phyloP scores from a whole-genome alignment of 2,797 vertebrate genomes.

The Heterohyrax brucei region DNA sequence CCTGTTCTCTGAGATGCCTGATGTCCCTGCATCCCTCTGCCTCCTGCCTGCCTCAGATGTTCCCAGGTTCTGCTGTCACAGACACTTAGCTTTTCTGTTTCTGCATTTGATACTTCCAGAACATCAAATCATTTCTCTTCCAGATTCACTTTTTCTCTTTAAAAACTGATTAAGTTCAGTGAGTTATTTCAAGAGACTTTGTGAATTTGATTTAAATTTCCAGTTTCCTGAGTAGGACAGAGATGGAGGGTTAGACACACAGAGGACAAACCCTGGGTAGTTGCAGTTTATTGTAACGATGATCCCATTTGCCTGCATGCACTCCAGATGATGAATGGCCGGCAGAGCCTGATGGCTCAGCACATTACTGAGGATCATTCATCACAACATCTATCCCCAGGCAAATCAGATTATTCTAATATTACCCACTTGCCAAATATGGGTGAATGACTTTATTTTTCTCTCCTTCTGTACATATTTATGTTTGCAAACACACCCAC shows the following conservation, averaged over 20 bases:
- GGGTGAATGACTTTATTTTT: not conserved
- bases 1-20: accelerated
- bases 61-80: not conserved
- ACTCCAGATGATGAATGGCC: constrained; percentile 89
- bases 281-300: constrained; percentile 89
- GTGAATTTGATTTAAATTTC: constrained; percentile 77
- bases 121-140: constrained; percentile 50
- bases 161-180: constrained; percentile 66
- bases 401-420: constrained; percentile 85
- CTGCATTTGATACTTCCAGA: not conserved
- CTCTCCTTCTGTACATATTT: not conserved
- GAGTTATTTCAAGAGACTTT: constrained; percentile 78
- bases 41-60: not conserved
- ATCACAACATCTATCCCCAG: constrained; percentile 86
- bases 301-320: constrained; percentile 85
- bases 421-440: constrained; percentile 81
- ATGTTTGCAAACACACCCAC: not conserved
- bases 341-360: constrained; percentile 87
- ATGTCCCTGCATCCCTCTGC: not conserved
- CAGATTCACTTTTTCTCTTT: constrained; percentile 68
- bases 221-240: constrained; percentile 75
- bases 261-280: constrained; percentile 76
- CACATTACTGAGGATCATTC: constrained; percentile 87
- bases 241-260: constrained; percentile 74
- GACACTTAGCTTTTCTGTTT: constrained; percentile 35